Base-by-base conservation (phyloP, 2,113 vertebrate species). In the Shinisaurus crocodilurus region DNA sequence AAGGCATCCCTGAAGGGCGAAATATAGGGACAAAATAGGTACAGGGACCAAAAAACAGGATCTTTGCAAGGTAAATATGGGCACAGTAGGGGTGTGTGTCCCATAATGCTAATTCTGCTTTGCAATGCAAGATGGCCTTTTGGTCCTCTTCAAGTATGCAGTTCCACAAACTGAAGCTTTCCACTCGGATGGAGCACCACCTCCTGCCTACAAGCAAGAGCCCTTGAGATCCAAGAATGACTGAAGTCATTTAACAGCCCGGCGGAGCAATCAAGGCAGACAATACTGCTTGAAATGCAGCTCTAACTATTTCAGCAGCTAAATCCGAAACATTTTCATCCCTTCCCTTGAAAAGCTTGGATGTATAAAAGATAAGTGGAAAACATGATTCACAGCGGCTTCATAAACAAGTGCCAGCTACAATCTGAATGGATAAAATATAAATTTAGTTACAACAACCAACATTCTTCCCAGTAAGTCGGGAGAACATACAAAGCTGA, bases 301-400 rank as follows among this genome's bases (percentile, higher is more conserved):
- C 18, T 40, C 40, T 67, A 87, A 57, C 29, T 45, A 27, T 69
- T 76, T 82, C 37, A 84, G 57, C 27, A 43, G 57, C 43, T 40
- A 63, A 23, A 83, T 83, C 77, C 12, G 77, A 74, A 87, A 34
- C 2, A 40, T 1, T 0, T 57, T 45, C 15, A 23, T 82, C 79
- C 0, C 80, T 50, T 87, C 79, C 92, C 87, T 85, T 45, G 0
- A 63, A 63, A 90, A 15, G 90, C 20, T 54, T 57, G 32, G 15
- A 3, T 57, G 16, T 69, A 69, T 67, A 72, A 83, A 65, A 0
- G 0, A 70, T 84, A 85, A 91, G 88, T 0, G 0, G 82, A 90
- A 93, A 89, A 90, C 72, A 89, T 1, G 45, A 81, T 92, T 94
- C 0, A 4, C n/a, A 85, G 88, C 67, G 90, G 50, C 6, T 90